Conservation (phyloP, 2,113 vertebrate species). For the Crocuta crocuta region DNA sequence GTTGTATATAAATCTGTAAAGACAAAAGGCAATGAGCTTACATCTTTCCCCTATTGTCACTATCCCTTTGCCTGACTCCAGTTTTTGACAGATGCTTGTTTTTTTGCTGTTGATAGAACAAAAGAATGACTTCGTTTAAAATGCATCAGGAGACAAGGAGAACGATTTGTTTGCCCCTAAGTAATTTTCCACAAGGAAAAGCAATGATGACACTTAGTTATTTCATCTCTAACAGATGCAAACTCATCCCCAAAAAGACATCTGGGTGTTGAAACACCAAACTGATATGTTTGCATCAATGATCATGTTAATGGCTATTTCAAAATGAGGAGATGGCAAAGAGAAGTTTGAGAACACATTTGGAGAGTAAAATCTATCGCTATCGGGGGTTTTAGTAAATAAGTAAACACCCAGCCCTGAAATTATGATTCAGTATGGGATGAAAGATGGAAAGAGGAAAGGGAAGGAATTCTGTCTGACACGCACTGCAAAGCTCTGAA, state of each 20-base stretch:
- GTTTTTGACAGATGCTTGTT: slow-evolving; percentile 44
- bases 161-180: neutral
- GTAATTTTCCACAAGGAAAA: slow-evolving; percentile 47
- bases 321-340: neutral
- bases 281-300: neutral
- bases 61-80: neutral
- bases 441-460: neutral
- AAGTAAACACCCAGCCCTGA: neutral
- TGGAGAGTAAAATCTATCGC: slow-evolving; percentile 43
- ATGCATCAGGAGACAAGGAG: neutral
- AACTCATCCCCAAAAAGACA: neutral
- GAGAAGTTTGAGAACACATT: neutral
- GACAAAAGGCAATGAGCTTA: neutral
- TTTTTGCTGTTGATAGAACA: slow-evolving; percentile 40
- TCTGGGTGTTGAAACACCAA: neutral
- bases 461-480: neutral
- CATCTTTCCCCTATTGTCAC: neutral
- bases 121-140: slow-evolving; percentile 34
- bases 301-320: neutral
- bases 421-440: neutral
- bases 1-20: neutral
- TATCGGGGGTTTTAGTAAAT: neutral
- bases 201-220: neutral
- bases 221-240: slow-evolving; percentile 41
- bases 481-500: neutral